Conservation (phyloP, 2,888 invertebrate species). For the Portevinia maculata region DNA sequence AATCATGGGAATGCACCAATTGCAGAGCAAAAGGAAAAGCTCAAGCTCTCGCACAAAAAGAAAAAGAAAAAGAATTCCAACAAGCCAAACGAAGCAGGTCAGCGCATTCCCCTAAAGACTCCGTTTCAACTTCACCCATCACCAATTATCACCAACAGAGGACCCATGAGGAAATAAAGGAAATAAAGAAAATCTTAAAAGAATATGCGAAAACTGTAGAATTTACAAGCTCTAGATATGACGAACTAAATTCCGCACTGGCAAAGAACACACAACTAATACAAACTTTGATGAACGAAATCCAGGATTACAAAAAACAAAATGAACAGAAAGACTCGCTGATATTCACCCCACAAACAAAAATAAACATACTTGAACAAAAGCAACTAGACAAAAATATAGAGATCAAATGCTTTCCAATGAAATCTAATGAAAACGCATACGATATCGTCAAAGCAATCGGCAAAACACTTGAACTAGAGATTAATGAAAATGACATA, state of each 20-base stretch:
- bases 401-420: slow-evolving; percentile 1
- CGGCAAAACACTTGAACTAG: not conserved
- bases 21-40: not conserved
- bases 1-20: not conserved
- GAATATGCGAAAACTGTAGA: too few species aligned
- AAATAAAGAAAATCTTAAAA: too few species aligned
- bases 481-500: not conserved
- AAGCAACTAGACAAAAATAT: slow-evolving; percentile 1
- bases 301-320: too few species aligned
- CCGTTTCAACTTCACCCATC: not conserved
- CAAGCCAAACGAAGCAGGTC: not conserved
- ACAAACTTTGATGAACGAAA: too few species aligned
- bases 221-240: slow-evolving; percentile 7
- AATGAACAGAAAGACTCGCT: not conserved
- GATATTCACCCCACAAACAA: not conserved
- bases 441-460: slow-evolving; percentile 5
- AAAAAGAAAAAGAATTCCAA: too few species aligned
- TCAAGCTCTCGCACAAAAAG: not conserved
- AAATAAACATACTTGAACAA: too few species aligned
- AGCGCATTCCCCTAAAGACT: not conserved
- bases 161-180: too few species aligned
- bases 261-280: too few species aligned
- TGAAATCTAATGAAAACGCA: slow-evolving; percentile 1
- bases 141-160: not conserved
- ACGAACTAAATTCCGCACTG: not conserved